Percentiles rank a stretch among this genome's conserved stretches.
Conservation (phyloP, 1,140 invertebrate genomes). For the Drosophila oshimai region DNA sequence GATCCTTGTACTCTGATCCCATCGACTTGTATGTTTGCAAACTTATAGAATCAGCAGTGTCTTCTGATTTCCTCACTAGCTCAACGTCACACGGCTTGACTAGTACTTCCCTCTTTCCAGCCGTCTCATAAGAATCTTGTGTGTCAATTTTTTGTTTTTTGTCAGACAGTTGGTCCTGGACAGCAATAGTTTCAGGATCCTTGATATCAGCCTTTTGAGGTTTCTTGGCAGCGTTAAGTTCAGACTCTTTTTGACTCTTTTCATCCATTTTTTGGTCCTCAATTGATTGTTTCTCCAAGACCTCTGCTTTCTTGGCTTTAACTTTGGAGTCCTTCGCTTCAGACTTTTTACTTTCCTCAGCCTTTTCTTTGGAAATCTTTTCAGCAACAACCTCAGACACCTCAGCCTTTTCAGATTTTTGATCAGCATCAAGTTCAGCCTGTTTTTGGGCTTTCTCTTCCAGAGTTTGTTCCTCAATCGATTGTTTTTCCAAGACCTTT, state of each 20-base stretch:
- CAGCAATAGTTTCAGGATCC: no score
- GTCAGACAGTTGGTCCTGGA: no score
- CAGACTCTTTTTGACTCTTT: background rate
- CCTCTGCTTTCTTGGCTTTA: background rate
- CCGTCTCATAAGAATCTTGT: no score
- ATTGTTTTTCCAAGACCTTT: slow-evolving; percentile 9
- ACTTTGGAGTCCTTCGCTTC: slow-evolving; percentile 14
- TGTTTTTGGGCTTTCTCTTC: slow-evolving; percentile 12
- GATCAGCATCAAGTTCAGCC: background rate
- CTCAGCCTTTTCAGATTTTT: background rate
- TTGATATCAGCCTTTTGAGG: background rate
- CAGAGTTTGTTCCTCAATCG: background rate
- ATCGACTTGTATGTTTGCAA: slow-evolving; percentile 41
- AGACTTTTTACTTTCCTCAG: slow-evolving; percentile 16
- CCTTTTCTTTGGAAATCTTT: background rate
- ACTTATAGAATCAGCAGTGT: slow-evolving; percentile 14
- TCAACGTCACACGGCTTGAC: background rate
- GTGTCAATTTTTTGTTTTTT: no score
- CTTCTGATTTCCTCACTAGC: background rate
- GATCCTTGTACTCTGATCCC: slow-evolving; percentile 67
- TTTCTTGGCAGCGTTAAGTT: background rate
- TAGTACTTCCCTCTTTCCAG: no score
- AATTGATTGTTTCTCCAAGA: background rate
- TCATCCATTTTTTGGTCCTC: background rate
- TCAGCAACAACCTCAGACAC: background rate